Evolutionary conservation across 2,113 vertebrate species (phyloP).

Genomic region (Menura novaehollandiae): DNA sequence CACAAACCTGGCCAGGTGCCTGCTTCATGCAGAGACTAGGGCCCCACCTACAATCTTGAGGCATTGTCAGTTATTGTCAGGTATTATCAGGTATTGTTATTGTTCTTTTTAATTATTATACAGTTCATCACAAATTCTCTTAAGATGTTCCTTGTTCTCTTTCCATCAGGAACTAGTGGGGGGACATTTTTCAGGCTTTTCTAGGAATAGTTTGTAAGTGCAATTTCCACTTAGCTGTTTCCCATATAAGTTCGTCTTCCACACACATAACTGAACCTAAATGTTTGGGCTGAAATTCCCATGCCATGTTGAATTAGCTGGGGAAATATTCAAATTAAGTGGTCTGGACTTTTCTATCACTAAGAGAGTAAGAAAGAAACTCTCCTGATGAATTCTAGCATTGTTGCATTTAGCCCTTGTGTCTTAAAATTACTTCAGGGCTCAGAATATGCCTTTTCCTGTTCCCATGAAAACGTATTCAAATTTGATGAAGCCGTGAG

Average conservation of each 20-base stretch:
- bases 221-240: background rate
- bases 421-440: background rate
- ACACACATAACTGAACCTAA: background rate
- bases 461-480: background rate
- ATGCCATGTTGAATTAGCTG: background rate
- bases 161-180: background rate
- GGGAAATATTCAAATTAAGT: background rate
- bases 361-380: background rate
- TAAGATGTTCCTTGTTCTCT: background rate
- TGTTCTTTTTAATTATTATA: background rate
- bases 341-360: background rate
- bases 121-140: background rate
- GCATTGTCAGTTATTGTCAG: background rate
- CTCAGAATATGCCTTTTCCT: background rate
- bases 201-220: background rate
- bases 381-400: background rate
- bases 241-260: background rate
- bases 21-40: background rate
- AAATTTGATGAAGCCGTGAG: background rate
- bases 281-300: background rate
- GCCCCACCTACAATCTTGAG: background rate
- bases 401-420: fast-evolving
- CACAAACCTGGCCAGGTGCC: background rate
- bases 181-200: background rate
- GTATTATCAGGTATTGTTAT: background rate